phyloP scores from a whole-genome alignment of 1,140 invertebrate species.

The Drosophila eugracilis region DNA sequence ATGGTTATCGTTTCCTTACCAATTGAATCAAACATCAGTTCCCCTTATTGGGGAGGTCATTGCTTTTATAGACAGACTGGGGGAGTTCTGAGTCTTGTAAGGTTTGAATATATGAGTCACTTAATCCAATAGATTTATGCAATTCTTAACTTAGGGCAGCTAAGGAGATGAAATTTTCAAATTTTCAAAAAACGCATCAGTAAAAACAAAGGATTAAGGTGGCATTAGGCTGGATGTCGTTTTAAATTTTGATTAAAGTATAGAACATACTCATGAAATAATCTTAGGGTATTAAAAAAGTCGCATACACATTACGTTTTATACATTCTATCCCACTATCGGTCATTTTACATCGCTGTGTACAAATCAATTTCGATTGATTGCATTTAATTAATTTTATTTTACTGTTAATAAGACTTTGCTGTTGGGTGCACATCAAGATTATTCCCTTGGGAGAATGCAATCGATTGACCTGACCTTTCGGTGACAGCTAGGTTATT shows the following conservation, averaged over 20 bases:
- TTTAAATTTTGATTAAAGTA: too few relatives aligned
- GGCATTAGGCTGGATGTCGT: too few relatives aligned
- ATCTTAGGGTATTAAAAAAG: neutral
- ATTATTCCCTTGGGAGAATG: constrained; percentile 21
- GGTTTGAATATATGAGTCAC: neutral
- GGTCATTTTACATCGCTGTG: constrained; percentile 50
- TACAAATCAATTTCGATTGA: constrained; percentile 69
- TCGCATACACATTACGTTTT: neutral
- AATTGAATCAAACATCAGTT: constrained; percentile 29
- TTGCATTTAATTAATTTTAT: constrained; percentile 58
- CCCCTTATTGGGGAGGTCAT: neutral
- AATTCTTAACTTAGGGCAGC: neutral
- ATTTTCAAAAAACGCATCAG: too few relatives aligned
- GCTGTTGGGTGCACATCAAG: constrained; percentile 38
- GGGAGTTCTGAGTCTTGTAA: too few relatives aligned
- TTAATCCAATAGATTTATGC: neutral
- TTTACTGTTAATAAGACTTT: constrained; percentile 55
- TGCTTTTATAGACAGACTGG: constrained; percentile 40
- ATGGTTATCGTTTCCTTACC: constrained; percentile 4
- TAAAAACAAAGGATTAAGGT: too few relatives aligned
- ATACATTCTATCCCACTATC: neutral
- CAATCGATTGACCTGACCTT: constrained; percentile 49
- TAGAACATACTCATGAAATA: too few relatives aligned
- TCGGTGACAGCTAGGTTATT: constrained; percentile 13
- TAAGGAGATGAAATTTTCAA: too few relatives aligned